Evolutionary conservation across 2,113 vertebrate species (phyloP).

Genomic region (Glareola pratincola): DNA sequence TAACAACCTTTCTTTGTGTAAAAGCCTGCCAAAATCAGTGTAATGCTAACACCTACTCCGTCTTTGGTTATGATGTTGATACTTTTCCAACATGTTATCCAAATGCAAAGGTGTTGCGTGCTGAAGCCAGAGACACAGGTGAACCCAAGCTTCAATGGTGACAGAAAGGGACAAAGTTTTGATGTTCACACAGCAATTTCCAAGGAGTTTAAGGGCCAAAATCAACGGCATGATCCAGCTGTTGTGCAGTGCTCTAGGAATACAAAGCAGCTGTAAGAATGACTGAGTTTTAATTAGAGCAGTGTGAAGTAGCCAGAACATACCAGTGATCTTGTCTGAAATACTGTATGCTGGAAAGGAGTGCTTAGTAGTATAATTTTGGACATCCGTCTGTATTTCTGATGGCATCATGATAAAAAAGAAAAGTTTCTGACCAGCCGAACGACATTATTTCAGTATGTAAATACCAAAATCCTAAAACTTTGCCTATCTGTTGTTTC

Average conservation of each 20-base stretch:
- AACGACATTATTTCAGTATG: neutral
- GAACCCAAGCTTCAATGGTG: neutral
- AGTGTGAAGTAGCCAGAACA: conserved; percentile 6
- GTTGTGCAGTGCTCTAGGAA: conserved; percentile 6
- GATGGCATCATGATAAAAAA: neutral
- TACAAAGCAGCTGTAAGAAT: conserved; percentile 17
- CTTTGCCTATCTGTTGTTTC: neutral
- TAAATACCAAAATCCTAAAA: neutral
- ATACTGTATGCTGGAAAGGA: neutral
- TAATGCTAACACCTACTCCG: neutral
- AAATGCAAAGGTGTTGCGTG: neutral
- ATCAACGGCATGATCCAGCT: neutral
- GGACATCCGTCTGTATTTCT: neutral
- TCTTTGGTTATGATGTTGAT: neutral
- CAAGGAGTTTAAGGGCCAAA: neutral
- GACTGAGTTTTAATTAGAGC: conserved; percentile 10
- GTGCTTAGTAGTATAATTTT: neutral
- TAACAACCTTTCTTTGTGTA: neutral
- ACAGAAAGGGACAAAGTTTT: neutral
- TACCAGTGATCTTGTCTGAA: neutral
- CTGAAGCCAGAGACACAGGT: neutral
- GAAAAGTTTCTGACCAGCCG: neutral
- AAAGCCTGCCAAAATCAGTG: neutral
- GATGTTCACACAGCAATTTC: neutral
- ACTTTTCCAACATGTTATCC: neutral